Base-by-base conservation (phyloP, 2,797 vertebrate genomes). In the Acanthurus leucopareius region DNA sequence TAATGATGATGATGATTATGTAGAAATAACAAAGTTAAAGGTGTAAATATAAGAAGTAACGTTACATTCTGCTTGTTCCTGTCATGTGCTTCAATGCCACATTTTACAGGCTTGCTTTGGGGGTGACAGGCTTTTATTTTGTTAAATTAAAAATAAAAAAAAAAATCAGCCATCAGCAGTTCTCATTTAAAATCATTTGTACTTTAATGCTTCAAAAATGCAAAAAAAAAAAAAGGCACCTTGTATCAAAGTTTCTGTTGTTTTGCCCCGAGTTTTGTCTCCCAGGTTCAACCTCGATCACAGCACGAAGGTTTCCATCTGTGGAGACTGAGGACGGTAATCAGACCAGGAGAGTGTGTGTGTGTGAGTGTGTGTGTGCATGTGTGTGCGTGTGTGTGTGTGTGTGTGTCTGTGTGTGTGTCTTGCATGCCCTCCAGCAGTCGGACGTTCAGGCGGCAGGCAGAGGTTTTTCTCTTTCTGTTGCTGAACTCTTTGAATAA, bases 351-450 rank as follows among this genome's bases (percentile, higher is more conserved):
- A 51, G 11, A 14, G 48, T 32, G 66, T 42, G 51, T 52, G 68
- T 19, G 54, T 63, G 54, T 66, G 47, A 61, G 7, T 44, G 19
- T 64, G 54, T 47, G 47, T 60, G 56, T 47, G 49, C 57, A 52
- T 17, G 60, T 64, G 70, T 42, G 45, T 14, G 73, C 22, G 56
- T 20, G 66, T 49, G 32, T 40, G 13, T 6, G 16, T 60, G 56
- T 40, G 49, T 57, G 64, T 32, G 4, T 20, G 40, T 47, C 42
- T 47, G 63, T 32, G 44, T 64, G 61, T 38, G 45, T 65, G 69
- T 35, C 54, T 66, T 73, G 76, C 84, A 83, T 79, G 86, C 67
- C 74, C 59, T 72, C 73, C 68, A 85, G 69, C 83, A 71, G 75
- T 74, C 61, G 73, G 84, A 72, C 61, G 6, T 77, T 67, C 49